Base-by-base conservation (phyloP, 2,113 vertebrate species). In the Scolopax mira region DNA sequence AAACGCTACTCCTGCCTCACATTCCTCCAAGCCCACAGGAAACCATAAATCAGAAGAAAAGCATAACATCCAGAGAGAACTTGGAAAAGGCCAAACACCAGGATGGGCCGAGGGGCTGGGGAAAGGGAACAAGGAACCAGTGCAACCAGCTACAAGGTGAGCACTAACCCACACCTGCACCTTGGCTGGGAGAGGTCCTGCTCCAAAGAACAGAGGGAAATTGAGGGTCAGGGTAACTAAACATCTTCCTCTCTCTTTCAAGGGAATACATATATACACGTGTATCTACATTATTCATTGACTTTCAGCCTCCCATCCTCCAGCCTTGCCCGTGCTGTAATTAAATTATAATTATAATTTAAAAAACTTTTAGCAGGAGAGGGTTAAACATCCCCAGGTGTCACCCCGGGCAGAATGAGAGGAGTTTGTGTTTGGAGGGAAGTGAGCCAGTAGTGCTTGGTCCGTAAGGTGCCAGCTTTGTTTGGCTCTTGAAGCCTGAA, bases 1-100 rank as follows among this genome's bases (percentile, higher is more conserved):
- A 91, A 91, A 94, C 13, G 11, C 79, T 70, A 18, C 66, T 94
- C 83, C 91, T 62, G 91, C 94, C 93, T 88, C 71, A 9, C 84
- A 93, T 97, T 97, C 95, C 96, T 89, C 60, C 30, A 7, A 72
- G 75, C 96, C 90, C 95, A 96, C 94, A 96, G 97, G 96, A 97
- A 97, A 91, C 73, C 60, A 58, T 90, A 93, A 97, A 96, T 91
- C 90, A 84, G 90, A 44, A 54, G 89, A 41, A 81, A 96, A 89
- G 39, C 86, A 75, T 22, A 93, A 93, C 81, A 92, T 30, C 55
- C 94, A 82, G 46, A 37, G 42, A 85, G 85, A 66, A 66, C 61
- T 42, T 61, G 70, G 39, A 48, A 61, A 79, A 86, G 55, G 88
- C 71, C 84, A 67, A 82, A 70, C 55, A 24, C 33, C 4, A 42